Evolutionary conservation across 2,797 vertebrate species (phyloP).

Genomic region (Enteromius trimaculatus): DNA sequence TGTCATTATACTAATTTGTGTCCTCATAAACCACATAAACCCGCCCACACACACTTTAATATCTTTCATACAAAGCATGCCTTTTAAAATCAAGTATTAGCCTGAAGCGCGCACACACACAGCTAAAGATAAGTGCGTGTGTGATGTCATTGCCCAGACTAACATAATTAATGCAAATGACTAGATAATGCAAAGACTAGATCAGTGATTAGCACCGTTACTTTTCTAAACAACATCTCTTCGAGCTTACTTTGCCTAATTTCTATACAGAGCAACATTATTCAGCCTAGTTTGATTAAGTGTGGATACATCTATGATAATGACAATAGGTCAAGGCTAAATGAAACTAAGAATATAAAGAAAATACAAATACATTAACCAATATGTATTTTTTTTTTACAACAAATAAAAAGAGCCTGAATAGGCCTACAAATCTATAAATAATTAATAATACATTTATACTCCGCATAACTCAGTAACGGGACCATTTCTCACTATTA

Average conservation of each 20-base stretch:
- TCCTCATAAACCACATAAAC: too few relatives aligned
- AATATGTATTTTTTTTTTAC: neutral
- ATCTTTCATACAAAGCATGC: neutral
- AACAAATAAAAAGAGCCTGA: neutral
- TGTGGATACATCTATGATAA: neutral
- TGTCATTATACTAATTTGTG: too few relatives aligned
- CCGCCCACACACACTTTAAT: neutral
- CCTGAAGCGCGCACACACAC: neutral
- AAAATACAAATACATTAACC: neutral
- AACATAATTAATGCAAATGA: constrained; percentile 27
- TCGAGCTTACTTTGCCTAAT: neutral
- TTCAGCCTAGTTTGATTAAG: neutral
- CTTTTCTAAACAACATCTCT: neutral
- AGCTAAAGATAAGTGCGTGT: neutral
- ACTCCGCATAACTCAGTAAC: neutral
- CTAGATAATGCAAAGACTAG: neutral
- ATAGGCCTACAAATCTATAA: neutral
- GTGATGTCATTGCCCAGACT: neutral
- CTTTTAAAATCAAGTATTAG: neutral
- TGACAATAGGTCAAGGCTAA: too few relatives aligned
- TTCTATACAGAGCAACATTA: constrained; percentile 6
- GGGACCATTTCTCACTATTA: neutral
- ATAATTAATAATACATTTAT: neutral
- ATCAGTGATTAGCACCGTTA: neutral
- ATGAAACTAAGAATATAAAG: neutral